Percentiles rank a stretch among this genome's conserved stretches.
Evolutionary conservation across 2,113 vertebrate species (phyloP).

Genomic region (Natator depressus): DNA sequence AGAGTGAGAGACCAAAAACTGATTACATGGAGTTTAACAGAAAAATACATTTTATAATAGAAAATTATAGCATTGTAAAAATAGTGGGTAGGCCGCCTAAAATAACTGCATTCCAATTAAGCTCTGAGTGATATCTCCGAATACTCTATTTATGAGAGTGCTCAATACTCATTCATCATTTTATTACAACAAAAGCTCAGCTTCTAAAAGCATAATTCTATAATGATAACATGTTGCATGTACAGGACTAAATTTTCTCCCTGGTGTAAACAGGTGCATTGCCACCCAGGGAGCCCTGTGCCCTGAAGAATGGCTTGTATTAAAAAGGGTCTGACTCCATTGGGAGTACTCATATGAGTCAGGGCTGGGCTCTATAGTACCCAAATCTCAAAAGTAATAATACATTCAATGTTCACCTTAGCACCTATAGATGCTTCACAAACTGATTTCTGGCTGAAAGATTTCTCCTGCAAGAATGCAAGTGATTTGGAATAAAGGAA

Average conservation of each 20-base stretch:
- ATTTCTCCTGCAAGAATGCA: background rate
- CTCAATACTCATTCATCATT: background rate
- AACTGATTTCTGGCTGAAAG: background rate
- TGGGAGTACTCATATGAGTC: background rate
- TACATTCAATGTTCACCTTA: background rate
- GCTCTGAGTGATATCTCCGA: background rate
- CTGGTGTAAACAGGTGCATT: background rate
- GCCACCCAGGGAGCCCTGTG: background rate
- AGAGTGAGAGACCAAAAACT: background rate
- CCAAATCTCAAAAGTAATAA: background rate
- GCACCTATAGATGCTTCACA: background rate
- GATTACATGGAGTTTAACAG: background rate
- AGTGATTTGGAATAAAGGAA: background rate
- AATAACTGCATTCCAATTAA: background rate
- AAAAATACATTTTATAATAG: conserved; percentile 5
- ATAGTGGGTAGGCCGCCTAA: conserved; percentile 14
- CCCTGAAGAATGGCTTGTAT: background rate
- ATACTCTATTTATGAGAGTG: background rate
- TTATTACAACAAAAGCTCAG: background rate
- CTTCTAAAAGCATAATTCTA: background rate
- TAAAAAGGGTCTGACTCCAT: background rate
- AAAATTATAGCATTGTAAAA: conserved; percentile 44
- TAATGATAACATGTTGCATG: background rate
- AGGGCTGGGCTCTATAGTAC: background rate
- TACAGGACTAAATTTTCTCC: background rate